These are phyloP conservation scores for Epizoanthus ramosus DNA, from an alignment of 92 coral and sea anemone species.

Conservation along the genomic window DNA sequence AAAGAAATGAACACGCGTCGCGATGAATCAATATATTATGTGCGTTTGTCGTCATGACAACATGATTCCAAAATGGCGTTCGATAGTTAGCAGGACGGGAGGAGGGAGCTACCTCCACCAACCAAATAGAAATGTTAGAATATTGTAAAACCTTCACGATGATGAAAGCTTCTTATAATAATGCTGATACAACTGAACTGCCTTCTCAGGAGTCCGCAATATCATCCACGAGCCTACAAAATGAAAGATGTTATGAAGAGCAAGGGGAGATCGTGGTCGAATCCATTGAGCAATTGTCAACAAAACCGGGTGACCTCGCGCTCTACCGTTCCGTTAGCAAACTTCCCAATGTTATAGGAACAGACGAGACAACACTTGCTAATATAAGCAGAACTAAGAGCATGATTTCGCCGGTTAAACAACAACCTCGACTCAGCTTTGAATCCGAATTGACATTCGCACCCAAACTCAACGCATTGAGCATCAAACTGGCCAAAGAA, in stretches of 20 bases:
- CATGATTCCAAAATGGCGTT: slow-evolving; percentile 88
- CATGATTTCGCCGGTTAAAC: slow-evolving; percentile 70
- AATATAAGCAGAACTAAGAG: slow-evolving; percentile 61
- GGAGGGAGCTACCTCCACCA: slow-evolving; percentile 48
- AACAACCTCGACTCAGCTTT: slow-evolving; percentile 65
- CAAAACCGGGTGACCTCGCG: slow-evolving; percentile 75
- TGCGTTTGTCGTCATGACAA: slow-evolving; percentile 66
- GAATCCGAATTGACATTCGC: slow-evolving; percentile 95
- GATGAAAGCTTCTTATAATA: slow-evolving; percentile 71
- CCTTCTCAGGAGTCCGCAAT: slow-evolving; percentile 60
- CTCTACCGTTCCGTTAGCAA: slow-evolving; percentile 62
- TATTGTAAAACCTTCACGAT: slow-evolving; percentile 89
- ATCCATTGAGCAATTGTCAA: slow-evolving; percentile 58
- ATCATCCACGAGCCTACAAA: slow-evolving; percentile 19
- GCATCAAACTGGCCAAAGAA: slow-evolving; percentile 92
- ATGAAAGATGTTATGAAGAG: slow-evolving; percentile 44
- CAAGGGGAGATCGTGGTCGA: slow-evolving; percentile 60
- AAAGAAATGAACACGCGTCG: background rate
- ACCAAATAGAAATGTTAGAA: slow-evolving; percentile 81
- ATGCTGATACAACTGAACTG: slow-evolving; percentile 59
- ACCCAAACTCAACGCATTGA: slow-evolving; percentile 86
- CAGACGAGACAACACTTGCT: slow-evolving; percentile 60
- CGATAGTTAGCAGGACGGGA: slow-evolving; percentile 32
- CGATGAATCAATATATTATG: background rate
- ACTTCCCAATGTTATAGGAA: slow-evolving; percentile 32